Evolutionary conservation across 1,140 invertebrate species (phyloP).

Genomic region (Homarus americanus): DNA sequence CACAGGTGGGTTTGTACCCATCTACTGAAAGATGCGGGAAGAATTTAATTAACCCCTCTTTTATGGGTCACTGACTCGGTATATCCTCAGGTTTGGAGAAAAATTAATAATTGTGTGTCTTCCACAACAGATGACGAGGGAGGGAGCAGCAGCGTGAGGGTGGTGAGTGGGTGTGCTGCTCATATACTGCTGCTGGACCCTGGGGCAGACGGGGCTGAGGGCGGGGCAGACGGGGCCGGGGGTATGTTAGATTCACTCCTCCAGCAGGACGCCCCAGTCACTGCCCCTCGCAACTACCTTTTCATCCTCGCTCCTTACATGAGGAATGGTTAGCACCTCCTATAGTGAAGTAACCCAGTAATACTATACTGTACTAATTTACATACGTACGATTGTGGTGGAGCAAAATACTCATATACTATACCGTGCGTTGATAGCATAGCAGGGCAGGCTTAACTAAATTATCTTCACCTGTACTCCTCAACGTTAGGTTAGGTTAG

Average conservation of each 20-base stretch:
- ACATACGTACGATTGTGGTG: neutral
- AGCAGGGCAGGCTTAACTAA: neutral
- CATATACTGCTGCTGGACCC: neutral
- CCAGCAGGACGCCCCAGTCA: neutral
- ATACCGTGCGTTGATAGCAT: neutral
- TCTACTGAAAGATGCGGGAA: neutral
- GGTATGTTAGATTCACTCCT: no score
- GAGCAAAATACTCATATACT: neutral
- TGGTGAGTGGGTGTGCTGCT: constrained; percentile 3
- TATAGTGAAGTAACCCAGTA: no score
- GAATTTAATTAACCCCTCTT: neutral
- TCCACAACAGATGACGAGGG: neutral
- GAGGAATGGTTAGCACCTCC: neutral
- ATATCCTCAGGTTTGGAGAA: no score
- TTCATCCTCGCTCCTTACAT: neutral
- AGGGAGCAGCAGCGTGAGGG: neutral
- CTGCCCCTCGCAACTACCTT: neutral
- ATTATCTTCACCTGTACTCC: neutral
- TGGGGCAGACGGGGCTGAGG: no score
- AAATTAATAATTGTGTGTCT: no score
- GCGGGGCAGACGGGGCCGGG: no score
- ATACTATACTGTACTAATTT: neutral
- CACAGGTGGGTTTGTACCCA: neutral
- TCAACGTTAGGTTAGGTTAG: no score
- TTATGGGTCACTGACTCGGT: neutral